These are phyloP conservation scores for Turritopsis rubra DNA, from an alignment of 30 jellyfish, hydroid and myxozoan genomes.

Conservation along the genomic window DNA sequence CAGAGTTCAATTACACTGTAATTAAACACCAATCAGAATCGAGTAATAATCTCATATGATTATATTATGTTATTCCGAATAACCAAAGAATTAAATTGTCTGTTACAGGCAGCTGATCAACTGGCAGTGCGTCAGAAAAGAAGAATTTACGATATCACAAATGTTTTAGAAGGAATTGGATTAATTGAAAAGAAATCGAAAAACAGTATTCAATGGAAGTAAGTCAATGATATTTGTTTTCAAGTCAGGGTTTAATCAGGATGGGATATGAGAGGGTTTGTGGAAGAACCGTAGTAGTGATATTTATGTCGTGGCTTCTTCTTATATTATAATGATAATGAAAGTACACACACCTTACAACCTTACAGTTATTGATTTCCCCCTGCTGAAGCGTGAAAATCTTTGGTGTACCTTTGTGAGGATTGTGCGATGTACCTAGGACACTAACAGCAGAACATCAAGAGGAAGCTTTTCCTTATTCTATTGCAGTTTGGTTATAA, in stretches of 20 bases:
- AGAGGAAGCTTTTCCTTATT: too few relatives aligned
- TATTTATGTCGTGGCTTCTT: neutral
- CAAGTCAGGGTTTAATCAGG: too few relatives aligned
- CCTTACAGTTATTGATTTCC: too few relatives aligned
- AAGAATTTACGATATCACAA: constrained; percentile 93
- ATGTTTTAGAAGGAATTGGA: constrained; percentile 98
- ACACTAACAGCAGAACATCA: too few relatives aligned
- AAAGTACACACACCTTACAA: too few relatives aligned
- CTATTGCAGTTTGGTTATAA: too few relatives aligned
- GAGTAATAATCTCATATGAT: neutral
- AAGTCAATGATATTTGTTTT: constrained; percentile 21
- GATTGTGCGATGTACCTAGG: too few relatives aligned
- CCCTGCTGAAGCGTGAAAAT: too few relatives aligned
- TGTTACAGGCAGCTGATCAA: constrained; percentile 90
- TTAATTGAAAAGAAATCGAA: constrained; percentile 92
- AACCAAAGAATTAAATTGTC: neutral
- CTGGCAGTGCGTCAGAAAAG: constrained; percentile 94
- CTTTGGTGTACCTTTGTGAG: too few relatives aligned
- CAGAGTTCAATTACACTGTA: too few relatives aligned
- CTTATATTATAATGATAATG: neutral
- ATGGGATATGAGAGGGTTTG: too few relatives aligned
- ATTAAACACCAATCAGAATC: too few relatives aligned
- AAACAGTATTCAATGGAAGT: constrained; percentile 96
- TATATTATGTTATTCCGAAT: neutral
- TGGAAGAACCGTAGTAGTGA: neutral